phyloP scores from a whole-genome alignment of 64 coral and sea anemone species.

The Cladopsammia gracilis region DNA sequence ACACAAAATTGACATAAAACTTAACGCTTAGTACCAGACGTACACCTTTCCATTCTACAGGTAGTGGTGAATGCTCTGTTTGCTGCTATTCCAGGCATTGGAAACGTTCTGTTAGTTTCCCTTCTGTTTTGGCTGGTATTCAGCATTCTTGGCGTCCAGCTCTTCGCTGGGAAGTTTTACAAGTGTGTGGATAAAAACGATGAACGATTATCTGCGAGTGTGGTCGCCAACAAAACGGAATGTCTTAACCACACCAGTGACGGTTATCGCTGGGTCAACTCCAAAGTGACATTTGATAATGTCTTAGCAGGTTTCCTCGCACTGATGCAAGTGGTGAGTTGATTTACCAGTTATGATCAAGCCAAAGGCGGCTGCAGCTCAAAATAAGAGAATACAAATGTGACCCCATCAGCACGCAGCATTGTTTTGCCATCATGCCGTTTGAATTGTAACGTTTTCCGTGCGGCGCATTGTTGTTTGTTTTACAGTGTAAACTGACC shows the following conservation, averaged over 20 bases:
- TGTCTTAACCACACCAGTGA: conserved; percentile 50
- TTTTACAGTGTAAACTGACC: too few species aligned
- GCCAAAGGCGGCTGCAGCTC: too few species aligned
- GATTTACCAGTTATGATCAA: too few species aligned
- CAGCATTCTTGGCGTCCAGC: conserved; percentile 87
- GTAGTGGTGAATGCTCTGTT: conserved; percentile 93
- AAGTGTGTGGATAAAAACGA: conserved; percentile 81
- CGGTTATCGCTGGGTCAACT: conserved; percentile 80
- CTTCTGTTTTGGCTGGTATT: conserved; percentile 96
- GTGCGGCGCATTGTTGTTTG: too few species aligned
- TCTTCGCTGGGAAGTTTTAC: conserved; percentile 88
- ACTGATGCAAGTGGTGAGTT: conserved; percentile 87
- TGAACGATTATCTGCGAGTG: conserved; percentile 42
- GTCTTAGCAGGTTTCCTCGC: conserved; percentile 87
- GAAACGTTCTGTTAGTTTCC: conserved; percentile 82
- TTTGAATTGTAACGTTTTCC: too few species aligned
- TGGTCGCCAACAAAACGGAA: conserved; percentile 60
- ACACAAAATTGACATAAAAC: too few species aligned
- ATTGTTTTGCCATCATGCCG: too few species aligned
- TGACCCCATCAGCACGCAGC: too few species aligned
- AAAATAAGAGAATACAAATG: too few species aligned
- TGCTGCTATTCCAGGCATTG: conserved; percentile 93
- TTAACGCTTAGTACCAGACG: too few species aligned
- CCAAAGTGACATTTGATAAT: conserved; percentile 91
- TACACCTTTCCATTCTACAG: not conserved